phyloP scores from a whole-genome alignment of 2,797 vertebrate genomes.

The Onychomys arenicola region DNA sequence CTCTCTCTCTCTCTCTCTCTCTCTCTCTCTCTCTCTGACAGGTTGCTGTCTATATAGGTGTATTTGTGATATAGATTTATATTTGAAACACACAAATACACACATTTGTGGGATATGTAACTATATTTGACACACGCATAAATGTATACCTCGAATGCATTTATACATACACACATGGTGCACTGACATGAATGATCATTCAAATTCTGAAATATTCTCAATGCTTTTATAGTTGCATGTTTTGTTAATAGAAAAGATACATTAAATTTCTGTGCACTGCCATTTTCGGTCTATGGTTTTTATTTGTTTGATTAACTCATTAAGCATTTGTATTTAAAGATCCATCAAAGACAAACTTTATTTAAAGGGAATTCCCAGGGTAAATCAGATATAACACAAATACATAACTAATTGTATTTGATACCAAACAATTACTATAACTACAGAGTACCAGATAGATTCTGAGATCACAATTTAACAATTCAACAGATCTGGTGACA shows the following conservation, averaged over 20 bases:
- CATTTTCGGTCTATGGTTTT: background rate
- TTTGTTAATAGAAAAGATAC: slow-evolving; percentile 5
- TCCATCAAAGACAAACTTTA: slow-evolving; percentile 43
- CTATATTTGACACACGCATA: background rate
- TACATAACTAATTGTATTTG: slow-evolving; percentile 46
- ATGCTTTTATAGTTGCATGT: background rate
- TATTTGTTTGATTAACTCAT: background rate
- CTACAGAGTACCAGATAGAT: slow-evolving; percentile 62
- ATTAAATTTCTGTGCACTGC: background rate
- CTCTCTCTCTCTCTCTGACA: background rate
- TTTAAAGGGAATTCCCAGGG: slow-evolving; percentile 25
- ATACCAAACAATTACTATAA: slow-evolving; percentile 12
- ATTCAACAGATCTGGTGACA: slow-evolving; percentile 51
- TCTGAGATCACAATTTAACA: slow-evolving; percentile 77
- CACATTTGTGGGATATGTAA: background rate
- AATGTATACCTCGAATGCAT: background rate
- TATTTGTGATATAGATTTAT: background rate
- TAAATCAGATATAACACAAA: slow-evolving; percentile 69
- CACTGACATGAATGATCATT: background rate
- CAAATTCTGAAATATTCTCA: background rate
- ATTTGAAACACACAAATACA: background rate
- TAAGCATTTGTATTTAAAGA: slow-evolving; percentile 39
- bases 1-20: background rate
- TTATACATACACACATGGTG: background rate
- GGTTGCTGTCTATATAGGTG: background rate